Evolutionary conservation across 2,113 vertebrate genomes (phyloP).

Genomic region (Oncorhynchus tshawytscha): DNA sequence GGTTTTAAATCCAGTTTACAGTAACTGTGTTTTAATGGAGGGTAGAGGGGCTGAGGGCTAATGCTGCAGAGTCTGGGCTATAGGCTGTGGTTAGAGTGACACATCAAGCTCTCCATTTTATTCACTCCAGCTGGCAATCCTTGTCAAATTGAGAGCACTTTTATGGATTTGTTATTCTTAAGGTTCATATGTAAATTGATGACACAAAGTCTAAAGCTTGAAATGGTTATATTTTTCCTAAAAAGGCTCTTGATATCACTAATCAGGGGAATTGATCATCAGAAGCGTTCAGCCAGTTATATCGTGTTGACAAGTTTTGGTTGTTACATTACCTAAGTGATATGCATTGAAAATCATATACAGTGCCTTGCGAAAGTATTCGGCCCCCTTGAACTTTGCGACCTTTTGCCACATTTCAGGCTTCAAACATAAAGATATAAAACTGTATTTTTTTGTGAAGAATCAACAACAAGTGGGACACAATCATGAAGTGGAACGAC

Average conservation of each 20-base stretch:
- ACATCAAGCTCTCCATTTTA: slow-evolving; percentile 35
- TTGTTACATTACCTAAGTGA: neutral
- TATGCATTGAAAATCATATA: neutral
- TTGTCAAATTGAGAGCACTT: slow-evolving; percentile 32
- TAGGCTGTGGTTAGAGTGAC: slow-evolving; percentile 55
- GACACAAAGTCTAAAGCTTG: neutral
- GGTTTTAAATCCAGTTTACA: slow-evolving; percentile 61
- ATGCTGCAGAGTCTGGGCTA: slow-evolving; percentile 25
- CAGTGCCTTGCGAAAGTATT: too few relatives aligned
- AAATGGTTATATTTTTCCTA: neutral
- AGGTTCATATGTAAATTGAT: slow-evolving; percentile 28
- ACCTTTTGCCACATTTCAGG: too few relatives aligned
- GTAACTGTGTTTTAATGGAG: slow-evolving; percentile 58
- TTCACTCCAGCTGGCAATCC: slow-evolving; percentile 40
- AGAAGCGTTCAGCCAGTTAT: neutral
- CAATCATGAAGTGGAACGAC: too few relatives aligned
- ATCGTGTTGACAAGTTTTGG: neutral
- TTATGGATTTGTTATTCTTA: slow-evolving; percentile 49
- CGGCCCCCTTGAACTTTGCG: too few relatives aligned
- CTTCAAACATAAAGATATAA: too few relatives aligned
- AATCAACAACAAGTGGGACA: too few relatives aligned
- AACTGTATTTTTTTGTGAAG: too few relatives aligned
- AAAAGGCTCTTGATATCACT: neutral
- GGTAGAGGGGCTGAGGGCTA: neutral
- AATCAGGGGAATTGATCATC: slow-evolving; percentile 5